These are phyloP conservation scores for Phoebastria nigripes DNA, from an alignment of 2,797 vertebrate species.

Conservation along the genomic window DNA sequence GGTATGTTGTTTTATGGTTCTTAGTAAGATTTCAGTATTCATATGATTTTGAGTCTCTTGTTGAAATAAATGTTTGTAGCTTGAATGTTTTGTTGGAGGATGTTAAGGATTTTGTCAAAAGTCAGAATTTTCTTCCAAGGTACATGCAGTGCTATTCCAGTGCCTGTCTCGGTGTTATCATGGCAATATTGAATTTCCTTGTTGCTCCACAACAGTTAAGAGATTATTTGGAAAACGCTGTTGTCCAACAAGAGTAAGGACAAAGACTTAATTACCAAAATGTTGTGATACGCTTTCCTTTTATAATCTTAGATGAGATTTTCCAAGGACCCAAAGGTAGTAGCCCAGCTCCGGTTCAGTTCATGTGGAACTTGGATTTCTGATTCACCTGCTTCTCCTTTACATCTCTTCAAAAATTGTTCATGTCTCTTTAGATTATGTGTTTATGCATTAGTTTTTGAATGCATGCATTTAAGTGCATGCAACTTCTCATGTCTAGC, in stretches of 20 bases:
- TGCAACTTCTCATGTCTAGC: neutral
- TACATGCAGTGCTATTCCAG: neutral
- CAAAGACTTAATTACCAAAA: neutral
- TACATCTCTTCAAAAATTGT: neutral
- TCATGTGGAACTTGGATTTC: neutral
- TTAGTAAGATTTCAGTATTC: neutral
- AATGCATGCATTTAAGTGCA: neutral
- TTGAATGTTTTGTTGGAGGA: neutral
- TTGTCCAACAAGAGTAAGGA: neutral
- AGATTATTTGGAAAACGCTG: neutral
- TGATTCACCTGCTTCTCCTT: neutral
- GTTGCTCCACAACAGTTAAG: neutral
- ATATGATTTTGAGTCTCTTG: neutral
- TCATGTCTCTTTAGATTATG: neutral
- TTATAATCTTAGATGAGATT: neutral
- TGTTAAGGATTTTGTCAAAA: neutral
- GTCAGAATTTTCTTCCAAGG: neutral
- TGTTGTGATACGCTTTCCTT: neutral
- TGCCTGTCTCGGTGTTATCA: neutral
- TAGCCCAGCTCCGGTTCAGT: neutral
- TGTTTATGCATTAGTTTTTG: neutral
- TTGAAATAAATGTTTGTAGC: neutral
- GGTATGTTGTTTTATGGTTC: neutral
- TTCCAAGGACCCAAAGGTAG: neutral
- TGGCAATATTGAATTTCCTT: neutral